These are phyloP conservation scores for Amphipyra berbera DNA, from an alignment of 2,888 invertebrate genomes.

Conservation along the genomic window DNA sequence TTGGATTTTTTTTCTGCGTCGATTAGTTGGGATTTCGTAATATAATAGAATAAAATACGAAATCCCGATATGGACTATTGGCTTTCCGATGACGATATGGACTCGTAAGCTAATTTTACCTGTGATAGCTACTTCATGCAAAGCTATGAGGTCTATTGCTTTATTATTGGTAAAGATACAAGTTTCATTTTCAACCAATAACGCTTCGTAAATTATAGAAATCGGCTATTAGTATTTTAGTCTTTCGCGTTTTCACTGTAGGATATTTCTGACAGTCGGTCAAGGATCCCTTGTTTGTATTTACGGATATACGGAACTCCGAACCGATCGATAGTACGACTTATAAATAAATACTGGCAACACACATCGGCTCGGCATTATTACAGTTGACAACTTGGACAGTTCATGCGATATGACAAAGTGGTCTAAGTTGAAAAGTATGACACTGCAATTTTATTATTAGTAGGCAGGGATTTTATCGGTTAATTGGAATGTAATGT, in stretches of 20 bases:
- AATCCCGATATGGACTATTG: too few species aligned
- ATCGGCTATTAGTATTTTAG: constrained; percentile 36
- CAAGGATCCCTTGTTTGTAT: constrained; percentile 65
- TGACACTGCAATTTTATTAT: constrained; percentile 51
- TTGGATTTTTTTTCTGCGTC: too few species aligned
- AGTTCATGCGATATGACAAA: constrained; percentile 44
- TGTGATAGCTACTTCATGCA: too few species aligned
- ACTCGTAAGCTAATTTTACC: too few species aligned
- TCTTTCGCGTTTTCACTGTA: constrained; percentile 49
- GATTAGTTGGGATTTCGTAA: too few species aligned
- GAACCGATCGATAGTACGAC: constrained; percentile 54
- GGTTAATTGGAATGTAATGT: constrained; percentile 21
- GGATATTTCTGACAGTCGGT: constrained; percentile 68
- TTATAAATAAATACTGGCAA: constrained; percentile 61
- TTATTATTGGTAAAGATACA: too few species aligned
- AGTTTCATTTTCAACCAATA: too few species aligned
- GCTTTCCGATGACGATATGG: too few species aligned
- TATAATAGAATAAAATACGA: too few species aligned
- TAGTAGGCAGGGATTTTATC: constrained; percentile 30
- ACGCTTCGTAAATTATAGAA: too few species aligned
- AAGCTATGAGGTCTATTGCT: too few species aligned
- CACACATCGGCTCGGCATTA: constrained; percentile 32
- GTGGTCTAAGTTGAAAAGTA: constrained; percentile 46
- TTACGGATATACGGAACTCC: constrained; percentile 58
- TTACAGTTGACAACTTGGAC: constrained; percentile 57